These are phyloP conservation scores for Drosophila lacertosa DNA, from an alignment of 1,140 invertebrate species.

Conservation along the genomic window DNA sequence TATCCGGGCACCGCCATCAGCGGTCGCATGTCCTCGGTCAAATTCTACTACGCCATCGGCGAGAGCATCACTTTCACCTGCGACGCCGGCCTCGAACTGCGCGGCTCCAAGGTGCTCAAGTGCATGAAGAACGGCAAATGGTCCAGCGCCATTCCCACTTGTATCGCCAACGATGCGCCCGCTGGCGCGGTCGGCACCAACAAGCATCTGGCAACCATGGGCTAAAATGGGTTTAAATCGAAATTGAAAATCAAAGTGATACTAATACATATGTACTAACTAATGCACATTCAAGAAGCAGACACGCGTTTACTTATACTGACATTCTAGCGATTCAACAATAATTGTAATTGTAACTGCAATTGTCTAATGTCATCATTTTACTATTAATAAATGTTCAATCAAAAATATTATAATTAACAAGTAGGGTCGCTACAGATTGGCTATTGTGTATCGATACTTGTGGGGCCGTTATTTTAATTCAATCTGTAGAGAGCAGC, in stretches of 20 bases:
- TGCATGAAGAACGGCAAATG: conserved; percentile 93
- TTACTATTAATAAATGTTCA: conserved; percentile 76
- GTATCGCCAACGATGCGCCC: conserved; percentile 76
- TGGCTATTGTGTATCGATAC: background rate
- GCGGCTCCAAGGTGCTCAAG: conserved; percentile 90
- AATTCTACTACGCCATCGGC: conserved; percentile 93
- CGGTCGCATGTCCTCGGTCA: conserved; percentile 92
- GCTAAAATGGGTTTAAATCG: conserved; percentile 41
- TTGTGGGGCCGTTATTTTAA: no score
- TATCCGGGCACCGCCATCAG: conserved; percentile 94
- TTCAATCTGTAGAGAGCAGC: no score
- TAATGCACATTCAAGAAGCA: conserved; percentile 62
- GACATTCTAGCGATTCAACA: conserved; percentile 66
- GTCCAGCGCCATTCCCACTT: conserved; percentile 92
- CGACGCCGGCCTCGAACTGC: conserved; percentile 89
- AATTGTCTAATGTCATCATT: conserved; percentile 63
- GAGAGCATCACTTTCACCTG: conserved; percentile 94
- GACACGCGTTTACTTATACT: conserved; percentile 58
- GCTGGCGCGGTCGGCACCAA: conserved; percentile 33
- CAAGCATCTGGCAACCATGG: conserved; percentile 67
- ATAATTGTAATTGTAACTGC: conserved; percentile 55
- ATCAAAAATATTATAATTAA: conserved; percentile 34
- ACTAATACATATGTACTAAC: conserved; percentile 76
- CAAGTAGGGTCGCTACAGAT: background rate
- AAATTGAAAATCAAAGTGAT: conserved; percentile 75